phyloP scores from a whole-genome alignment of 37 sponge, comb jelly and placozoan species.

The Diacarnus erythraeanus region DNA sequence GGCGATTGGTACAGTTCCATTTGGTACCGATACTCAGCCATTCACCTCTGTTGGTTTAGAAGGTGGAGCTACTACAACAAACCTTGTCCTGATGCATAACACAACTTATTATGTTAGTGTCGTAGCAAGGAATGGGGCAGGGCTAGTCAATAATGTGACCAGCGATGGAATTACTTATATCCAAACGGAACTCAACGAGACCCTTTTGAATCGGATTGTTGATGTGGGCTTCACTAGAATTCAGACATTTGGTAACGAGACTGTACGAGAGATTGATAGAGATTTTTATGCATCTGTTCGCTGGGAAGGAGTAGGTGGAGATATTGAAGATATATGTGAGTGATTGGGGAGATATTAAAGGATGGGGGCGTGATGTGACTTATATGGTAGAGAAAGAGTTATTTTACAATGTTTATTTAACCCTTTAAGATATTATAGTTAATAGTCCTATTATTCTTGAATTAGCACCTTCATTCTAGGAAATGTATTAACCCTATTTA shows the following conservation, averaged over 20 bases:
- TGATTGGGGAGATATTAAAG: too few species aligned
- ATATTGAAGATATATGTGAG: conserved; percentile 74
- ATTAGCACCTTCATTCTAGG: too few species aligned
- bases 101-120: conserved; percentile 75
- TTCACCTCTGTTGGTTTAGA: conserved; percentile 46
- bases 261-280: conserved; percentile 11
- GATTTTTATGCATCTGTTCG: conserved; percentile 21
- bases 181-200: conserved; percentile 53
- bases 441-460: background rate
- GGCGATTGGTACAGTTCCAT: conserved; percentile 66
- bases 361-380: too few species aligned
- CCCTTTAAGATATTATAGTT: too few species aligned
- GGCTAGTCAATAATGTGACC: conserved; percentile 28
- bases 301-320: conserved; percentile 60
- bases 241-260: background rate
- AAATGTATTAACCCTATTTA: too few species aligned
- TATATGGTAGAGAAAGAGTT: too few species aligned
- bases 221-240: conserved; percentile 21
- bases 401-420: too few species aligned
- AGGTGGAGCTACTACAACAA: conserved; percentile 31
- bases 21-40: conserved; percentile 38
- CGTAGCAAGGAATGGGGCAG: conserved; percentile 73
- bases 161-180: conserved; percentile 72
- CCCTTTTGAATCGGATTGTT: conserved; percentile 41
- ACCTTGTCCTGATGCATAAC: conserved; percentile 51